Evolutionary conservation across 2,797 vertebrate genomes (phyloP), one percentile per base, ranked within the genome.

Genomic region (Toxotes lorentzi): DNA sequence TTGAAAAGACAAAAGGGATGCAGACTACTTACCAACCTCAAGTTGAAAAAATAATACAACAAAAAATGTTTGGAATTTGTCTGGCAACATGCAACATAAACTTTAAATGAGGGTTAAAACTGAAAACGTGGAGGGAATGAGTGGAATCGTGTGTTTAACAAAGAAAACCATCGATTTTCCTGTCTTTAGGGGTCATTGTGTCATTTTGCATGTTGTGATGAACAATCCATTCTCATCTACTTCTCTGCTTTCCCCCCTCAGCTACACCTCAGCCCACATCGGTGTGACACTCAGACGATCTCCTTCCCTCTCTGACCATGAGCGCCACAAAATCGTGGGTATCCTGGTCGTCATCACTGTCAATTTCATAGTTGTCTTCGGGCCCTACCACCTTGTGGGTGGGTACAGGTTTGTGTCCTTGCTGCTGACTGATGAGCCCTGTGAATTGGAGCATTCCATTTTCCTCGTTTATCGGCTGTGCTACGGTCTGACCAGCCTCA

Each of bases 401-500:
- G 92, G 93, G 11, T 96, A 95, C 86, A 93, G 95, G 67, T 95
- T 96, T 38, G 83, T 94, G 62, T 93, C 88, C 13, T 53, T 94
- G 80, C 92, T 96, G 77, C 76, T 92, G 48, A 91, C 90, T 0
- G 79, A 92, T 3, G 89, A 95, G 74, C 92, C 88, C 0, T 96
- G 95, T 23, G 60, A 48, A 2, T 40, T 95, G 23, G 95, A 96
- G 70, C 87, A 54, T 5, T 93, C 95, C 0, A 86, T 96, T 61
- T 95, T 95, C 79, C 88, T 95, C 4, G 54, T 86, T 58, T 95
- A 95, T 59, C 91, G 94, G 40, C 87, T 96, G 16, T 95, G 94
- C 88, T 96, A 95, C 1, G 95, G 94, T 21, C 87, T 96, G 78
- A 96, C 95, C 82, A 96, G 94, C 83, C 92, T 96, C 41, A 96